Evolutionary conservation across 2,113 vertebrate genomes (phyloP).

Genomic region (Nothocercus julius): DNA sequence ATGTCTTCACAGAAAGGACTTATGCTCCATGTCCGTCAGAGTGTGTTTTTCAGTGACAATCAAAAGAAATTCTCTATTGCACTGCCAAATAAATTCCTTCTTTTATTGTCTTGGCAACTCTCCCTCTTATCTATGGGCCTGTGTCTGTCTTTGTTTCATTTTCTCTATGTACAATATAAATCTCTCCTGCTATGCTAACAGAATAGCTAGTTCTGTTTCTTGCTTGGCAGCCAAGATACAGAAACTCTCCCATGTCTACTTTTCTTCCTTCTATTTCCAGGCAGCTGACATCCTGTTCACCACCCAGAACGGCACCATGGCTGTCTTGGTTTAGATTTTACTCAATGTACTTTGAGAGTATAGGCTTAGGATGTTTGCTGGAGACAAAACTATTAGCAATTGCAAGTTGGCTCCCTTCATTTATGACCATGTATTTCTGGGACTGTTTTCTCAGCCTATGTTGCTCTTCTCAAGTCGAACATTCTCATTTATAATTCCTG

Average conservation of each 20-base stretch:
- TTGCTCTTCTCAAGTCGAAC: neutral
- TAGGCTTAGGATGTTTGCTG: neutral
- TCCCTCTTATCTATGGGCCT: slow-evolving; percentile 2
- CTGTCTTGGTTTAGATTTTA: neutral
- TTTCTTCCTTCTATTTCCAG: neutral
- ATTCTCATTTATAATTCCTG: neutral
- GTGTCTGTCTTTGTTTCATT: slow-evolving; percentile 24
- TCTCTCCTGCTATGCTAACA: neutral
- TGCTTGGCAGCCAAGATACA: neutral
- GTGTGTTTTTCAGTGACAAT: neutral
- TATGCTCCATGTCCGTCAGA: neutral
- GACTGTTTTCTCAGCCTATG: neutral
- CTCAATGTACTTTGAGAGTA: neutral
- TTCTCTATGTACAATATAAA: neutral
- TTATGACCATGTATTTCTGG: neutral
- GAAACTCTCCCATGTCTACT: neutral
- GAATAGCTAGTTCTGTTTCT: neutral
- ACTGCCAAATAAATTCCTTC: slow-evolving; percentile 15
- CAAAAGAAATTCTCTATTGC: slow-evolving; percentile 5
- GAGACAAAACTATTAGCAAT: neutral
- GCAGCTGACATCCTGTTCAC: neutral
- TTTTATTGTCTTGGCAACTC: slow-evolving; percentile 25
- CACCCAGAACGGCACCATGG: neutral
- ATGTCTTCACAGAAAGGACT: slow-evolving; percentile 3
- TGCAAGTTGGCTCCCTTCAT: neutral